phyloP scores from a whole-genome alignment of 92 coral and sea anemone species.

The Zoanthus solanderi region DNA sequence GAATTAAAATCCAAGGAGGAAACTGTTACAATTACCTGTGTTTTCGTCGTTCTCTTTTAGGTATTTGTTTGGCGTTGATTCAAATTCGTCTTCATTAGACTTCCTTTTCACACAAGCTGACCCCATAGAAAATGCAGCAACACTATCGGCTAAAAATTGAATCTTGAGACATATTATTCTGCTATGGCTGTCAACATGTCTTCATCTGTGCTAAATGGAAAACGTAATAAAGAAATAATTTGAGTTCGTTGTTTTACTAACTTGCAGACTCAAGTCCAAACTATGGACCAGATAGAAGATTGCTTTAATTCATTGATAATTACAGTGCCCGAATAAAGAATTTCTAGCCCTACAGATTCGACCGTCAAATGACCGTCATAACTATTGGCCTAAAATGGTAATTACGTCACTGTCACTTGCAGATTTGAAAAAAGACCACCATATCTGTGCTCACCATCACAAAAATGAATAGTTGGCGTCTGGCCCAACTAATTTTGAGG shows the following conservation, averaged over 20 bases:
- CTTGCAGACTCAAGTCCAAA: background rate
- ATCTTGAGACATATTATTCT: slow-evolving; percentile 19
- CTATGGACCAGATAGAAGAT: background rate
- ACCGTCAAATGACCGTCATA: slow-evolving; percentile 47
- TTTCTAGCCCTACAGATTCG: slow-evolving; percentile 30
- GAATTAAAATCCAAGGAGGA: background rate
- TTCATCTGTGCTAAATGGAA: slow-evolving; percentile 15
- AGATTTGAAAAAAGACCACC: slow-evolving; percentile 21
- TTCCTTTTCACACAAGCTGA: slow-evolving; percentile 39
- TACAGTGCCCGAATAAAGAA: background rate
- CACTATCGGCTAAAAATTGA: background rate
- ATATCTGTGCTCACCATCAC: slow-evolving; percentile 31
- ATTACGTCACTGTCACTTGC: slow-evolving; percentile 46
- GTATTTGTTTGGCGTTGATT: slow-evolving; percentile 25
- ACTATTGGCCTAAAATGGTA: slow-evolving; percentile 47
- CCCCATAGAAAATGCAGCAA: slow-evolving; percentile 28
- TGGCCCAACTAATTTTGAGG: slow-evolving; percentile 3
- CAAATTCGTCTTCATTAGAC: background rate
- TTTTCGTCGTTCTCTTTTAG: slow-evolving; percentile 45
- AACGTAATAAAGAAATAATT: slow-evolving; percentile 21
- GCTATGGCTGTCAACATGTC: slow-evolving; percentile 23
- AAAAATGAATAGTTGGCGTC: background rate
- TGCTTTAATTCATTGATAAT: slow-evolving; percentile 22
- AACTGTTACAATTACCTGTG: slow-evolving; percentile 35
- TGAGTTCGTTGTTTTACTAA: background rate